phyloP scores from a whole-genome alignment of 2,888 invertebrate genomes.

The Lordiphosa fenestrarum region DNA sequence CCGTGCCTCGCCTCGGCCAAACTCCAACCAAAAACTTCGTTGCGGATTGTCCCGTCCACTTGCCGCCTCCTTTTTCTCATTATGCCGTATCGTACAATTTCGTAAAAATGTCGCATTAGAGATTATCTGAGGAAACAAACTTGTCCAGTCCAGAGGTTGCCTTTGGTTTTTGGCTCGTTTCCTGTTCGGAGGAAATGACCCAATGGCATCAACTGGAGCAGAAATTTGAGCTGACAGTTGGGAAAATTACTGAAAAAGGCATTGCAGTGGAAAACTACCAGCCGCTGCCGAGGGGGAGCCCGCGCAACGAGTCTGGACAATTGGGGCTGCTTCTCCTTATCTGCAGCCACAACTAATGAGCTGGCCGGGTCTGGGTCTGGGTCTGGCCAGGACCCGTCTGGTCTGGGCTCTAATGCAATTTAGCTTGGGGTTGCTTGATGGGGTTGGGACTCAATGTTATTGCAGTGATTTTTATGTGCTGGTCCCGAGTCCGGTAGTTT shows the following conservation, averaged over 20 bases:
- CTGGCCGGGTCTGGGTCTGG: conserved; percentile 40
- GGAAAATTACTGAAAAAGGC: conserved; percentile 72
- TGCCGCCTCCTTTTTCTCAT: conserved; percentile 61
- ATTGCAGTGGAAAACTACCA: conserved; percentile 68
- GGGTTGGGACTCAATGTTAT: conserved; percentile 50
- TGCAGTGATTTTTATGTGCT: conserved; percentile 61
- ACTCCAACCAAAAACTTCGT: conserved; percentile 43
- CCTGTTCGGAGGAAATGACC: conserved; percentile 52
- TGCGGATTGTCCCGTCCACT: conserved; percentile 19
- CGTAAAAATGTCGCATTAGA: conserved; percentile 77
- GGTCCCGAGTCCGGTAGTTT: conserved; percentile 29
- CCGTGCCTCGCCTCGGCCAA: conserved; percentile 17
- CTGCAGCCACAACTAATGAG: conserved; percentile 66
- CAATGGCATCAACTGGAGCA: conserved; percentile 65
- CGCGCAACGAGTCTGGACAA: conserved; percentile 31
- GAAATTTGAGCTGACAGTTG: conserved; percentile 71
- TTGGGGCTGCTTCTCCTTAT: conserved; percentile 46
- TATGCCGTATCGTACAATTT: conserved; percentile 75
- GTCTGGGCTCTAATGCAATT: conserved; percentile 15
- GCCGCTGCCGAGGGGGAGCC: conserved; percentile 9
- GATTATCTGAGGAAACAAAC: conserved; percentile 77
- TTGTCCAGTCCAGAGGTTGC: conserved; percentile 44
- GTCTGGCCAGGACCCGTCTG: conserved; percentile 18
- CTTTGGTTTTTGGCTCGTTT: conserved; percentile 11
- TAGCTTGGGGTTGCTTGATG: conserved; percentile 30